phyloP scores from a whole-genome alignment of 2,113 vertebrate species.

The Chamaea fasciata region DNA sequence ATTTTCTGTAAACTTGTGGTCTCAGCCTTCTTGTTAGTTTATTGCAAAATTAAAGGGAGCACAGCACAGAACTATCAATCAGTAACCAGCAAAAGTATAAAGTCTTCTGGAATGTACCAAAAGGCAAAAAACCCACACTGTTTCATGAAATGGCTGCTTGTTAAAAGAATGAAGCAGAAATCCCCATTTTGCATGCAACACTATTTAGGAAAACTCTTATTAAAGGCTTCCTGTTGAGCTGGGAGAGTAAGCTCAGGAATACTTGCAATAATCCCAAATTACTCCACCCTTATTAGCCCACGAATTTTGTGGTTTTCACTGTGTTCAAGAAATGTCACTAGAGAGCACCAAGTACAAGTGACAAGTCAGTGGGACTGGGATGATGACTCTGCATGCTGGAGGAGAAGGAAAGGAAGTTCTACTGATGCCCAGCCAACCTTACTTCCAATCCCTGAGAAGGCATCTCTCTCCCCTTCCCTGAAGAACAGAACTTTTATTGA shows the following conservation, averaged over 20 bases:
- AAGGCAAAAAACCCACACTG: neutral
- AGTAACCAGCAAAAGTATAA: constrained; percentile 73
- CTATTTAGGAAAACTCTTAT: constrained; percentile 66
- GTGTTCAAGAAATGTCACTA: constrained; percentile 22
- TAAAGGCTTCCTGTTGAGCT: constrained; percentile 67
- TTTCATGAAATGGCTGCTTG: constrained; percentile 62
- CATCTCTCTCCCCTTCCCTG: neutral
- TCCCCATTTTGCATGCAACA: constrained; percentile 8
- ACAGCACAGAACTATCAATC: constrained; percentile 69
- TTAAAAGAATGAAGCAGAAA: constrained; percentile 39
- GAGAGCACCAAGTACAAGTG: neutral
- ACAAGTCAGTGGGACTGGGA: neutral
- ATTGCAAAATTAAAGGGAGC: constrained; percentile 79
- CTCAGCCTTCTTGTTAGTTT: constrained; percentile 72
- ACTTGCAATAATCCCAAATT: constrained; percentile 46
- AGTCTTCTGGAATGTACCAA: constrained; percentile 62
- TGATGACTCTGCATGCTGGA: constrained; percentile 29
- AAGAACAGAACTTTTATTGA: neutral
- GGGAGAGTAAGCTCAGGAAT: constrained; percentile 45
- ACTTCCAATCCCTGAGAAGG: neutral
- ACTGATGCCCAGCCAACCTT: neutral
- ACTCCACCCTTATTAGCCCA: constrained; percentile 22
- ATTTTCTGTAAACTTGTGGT: constrained; percentile 74
- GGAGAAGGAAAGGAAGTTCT: neutral
- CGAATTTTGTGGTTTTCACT: constrained; percentile 42